Evolutionary conservation across 2,888 invertebrate species (phyloP).

Genomic region (Pseudoips prasinana): DNA sequence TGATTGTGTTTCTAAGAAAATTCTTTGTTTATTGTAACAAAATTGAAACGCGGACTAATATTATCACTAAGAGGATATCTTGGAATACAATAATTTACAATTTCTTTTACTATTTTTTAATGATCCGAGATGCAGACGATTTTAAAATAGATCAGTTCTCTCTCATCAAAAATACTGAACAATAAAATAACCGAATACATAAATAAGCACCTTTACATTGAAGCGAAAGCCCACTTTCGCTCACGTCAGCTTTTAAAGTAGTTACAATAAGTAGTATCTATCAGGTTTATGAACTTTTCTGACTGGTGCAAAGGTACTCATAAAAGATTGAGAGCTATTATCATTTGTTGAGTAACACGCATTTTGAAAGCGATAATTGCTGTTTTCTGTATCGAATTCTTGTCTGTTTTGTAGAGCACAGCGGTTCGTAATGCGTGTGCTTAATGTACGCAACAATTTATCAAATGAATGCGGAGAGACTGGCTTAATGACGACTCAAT

Average conservation of each 20-base stretch:
- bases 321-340: slow-evolving; percentile 44
- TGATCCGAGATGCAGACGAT: too few relatives aligned
- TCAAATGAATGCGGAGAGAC: slow-evolving; percentile 22
- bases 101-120: too few relatives aligned
- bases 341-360: slow-evolving; percentile 41
- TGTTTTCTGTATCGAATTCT: slow-evolving; percentile 51
- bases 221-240: slow-evolving; percentile 32
- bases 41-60: too few relatives aligned
- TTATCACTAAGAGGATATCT: too few relatives aligned
- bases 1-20: slow-evolving; percentile 5
- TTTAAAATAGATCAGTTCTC: background rate
- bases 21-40: too few relatives aligned
- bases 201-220: slow-evolving; percentile 21
- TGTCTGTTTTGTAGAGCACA: slow-evolving; percentile 51
- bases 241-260: slow-evolving; percentile 36
- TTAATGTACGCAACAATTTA: slow-evolving; percentile 28
- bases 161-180: slow-evolving; percentile 25
- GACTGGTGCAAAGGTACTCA: slow-evolving; percentile 16
- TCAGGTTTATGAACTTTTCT: slow-evolving; percentile 35
- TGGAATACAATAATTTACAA: too few relatives aligned
- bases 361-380: slow-evolving; percentile 56
- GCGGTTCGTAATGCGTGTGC: slow-evolving; percentile 19
- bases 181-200: slow-evolving; percentile 32
- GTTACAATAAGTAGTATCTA: slow-evolving; percentile 28
- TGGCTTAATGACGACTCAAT: slow-evolving; percentile 41